phyloP scores from a whole-genome alignment of 92 coral and sea anemone species.

The Phenganax subtilis region DNA sequence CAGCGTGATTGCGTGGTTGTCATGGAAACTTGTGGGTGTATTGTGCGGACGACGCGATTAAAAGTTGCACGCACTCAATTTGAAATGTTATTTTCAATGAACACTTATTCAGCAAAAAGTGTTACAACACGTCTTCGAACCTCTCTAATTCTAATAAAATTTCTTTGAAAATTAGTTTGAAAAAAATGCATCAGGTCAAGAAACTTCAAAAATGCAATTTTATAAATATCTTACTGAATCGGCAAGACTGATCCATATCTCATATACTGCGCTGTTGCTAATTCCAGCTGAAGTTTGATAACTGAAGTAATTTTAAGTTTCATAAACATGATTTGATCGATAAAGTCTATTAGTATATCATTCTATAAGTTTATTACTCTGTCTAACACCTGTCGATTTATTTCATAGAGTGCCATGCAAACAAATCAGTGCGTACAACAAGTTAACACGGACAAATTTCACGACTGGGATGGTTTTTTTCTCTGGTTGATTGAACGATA shows the following conservation, averaged over 20 bases:
- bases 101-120: neutral
- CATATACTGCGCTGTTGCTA: too few relatives aligned
- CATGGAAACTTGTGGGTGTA: slow-evolving; percentile 8
- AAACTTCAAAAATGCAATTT: neutral
- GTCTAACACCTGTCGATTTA: too few relatives aligned
- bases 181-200: neutral
- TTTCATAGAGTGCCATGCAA: too few relatives aligned
- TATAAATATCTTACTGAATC: too few relatives aligned
- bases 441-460: neutral
- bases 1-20: slow-evolving; percentile 7
- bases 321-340: too few relatives aligned
- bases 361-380: too few relatives aligned
- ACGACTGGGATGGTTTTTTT: neutral
- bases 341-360: too few relatives aligned
- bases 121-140: neutral
- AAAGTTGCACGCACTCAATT: neutral
- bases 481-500: neutral
- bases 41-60: neutral
- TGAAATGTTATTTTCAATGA: neutral
- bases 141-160: neutral
- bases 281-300: too few relatives aligned
- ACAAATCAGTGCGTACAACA: neutral
- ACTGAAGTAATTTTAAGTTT: too few relatives aligned
- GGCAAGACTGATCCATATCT: too few relatives aligned
- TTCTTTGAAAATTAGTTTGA: neutral